Evolutionary conservation across 2,888 invertebrate species (phyloP), one percentile per base, ranked within the genome.

Genomic region (Papilio gigon): DNA sequence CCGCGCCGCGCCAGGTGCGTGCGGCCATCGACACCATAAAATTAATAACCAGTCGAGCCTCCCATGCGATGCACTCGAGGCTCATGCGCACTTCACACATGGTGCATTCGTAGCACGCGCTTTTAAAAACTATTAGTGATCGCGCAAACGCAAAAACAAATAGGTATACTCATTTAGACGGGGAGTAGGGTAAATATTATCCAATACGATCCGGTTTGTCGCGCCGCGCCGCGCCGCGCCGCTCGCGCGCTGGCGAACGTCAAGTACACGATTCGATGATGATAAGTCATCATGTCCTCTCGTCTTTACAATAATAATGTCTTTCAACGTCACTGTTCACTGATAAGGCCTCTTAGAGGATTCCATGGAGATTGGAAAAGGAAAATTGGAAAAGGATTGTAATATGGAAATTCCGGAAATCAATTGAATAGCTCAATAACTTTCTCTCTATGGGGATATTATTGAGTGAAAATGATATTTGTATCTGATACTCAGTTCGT

Each of bases 11-110:
- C 89, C 88, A 88, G 90, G 87, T 89, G 90, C 89, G 84, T 79
- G 87, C 90, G 91, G 91, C 88, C 91, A 92, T 91, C 90, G 91
- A 92, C 91, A 90, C 90, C 89, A 90, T 91, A 90, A 91, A 91
- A 91, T 90, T 90, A 90, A 91, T 90, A 91, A 90, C 90, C 86
- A 87, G 91, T 87, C 89, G 88, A 84, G 86, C 85, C 85, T 88
- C 83, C 86, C 82, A 86, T 85, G 86, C 88, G 84, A 86, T 89
- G 90, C 88, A 87, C 87, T 82, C 81, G 83, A 80, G 85, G 77
- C 78, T 80, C 85, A 80, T 82, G 82, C 78, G 81, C 86, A 82
- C 83, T 85, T 79, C 80, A 84, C 80, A 81, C 79, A 74, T 74
- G 75, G 72, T 71, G 73, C 75, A 74, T 71, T 73, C 70, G 66